Evolutionary conservation across 2,888 invertebrate genomes (phyloP), one percentile per base, ranked within the genome.

Genomic region (Calliopum simillimum): DNA sequence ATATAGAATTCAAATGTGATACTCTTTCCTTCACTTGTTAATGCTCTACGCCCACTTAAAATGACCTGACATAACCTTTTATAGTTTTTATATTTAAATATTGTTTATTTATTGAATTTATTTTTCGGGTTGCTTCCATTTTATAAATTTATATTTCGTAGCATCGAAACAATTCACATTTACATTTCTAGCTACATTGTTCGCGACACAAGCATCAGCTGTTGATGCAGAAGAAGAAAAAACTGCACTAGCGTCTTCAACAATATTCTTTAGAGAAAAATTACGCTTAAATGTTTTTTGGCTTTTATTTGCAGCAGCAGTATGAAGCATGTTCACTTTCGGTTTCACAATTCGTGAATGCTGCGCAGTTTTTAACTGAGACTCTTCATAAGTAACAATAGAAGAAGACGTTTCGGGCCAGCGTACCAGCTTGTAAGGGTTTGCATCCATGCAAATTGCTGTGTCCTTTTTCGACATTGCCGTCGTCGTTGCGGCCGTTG

Each of bases 401-500:
- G 33, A 33, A 33, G 2, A 33, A 33, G 33, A 33, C 2, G 33
- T 14, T 19, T 53, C 14, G 14, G 43, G 43, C 46, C 43, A 53
- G 13, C 23, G 55, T 44, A 55, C 55, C 19, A 12, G 6, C 11
- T 55, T 46, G 56, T 21, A 47, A n/a, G 53, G 53, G 49, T 53
- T 16, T 23, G 63, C 61, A 43, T 13, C 23, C 21, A 44, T 62
- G 44, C 55, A 43, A 33, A 23, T 19, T 53, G 46, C 14, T 46
- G 55, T 46, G 56, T 53, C 33, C 43, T 47, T 13, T 55, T 19
- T 23, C 64, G 55, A n/a, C 55, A 65, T 11, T 59, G 69, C n/a
- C 51, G 61, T 41, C 53, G 49, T 69, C 55, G 67, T 11, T 59
- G 69, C n/a, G 55, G 61, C 44, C 53, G 49, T 69, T 70, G 33